Evolutionary conservation across 2,888 invertebrate species (phyloP).

Genomic region (Myopa testacea): DNA sequence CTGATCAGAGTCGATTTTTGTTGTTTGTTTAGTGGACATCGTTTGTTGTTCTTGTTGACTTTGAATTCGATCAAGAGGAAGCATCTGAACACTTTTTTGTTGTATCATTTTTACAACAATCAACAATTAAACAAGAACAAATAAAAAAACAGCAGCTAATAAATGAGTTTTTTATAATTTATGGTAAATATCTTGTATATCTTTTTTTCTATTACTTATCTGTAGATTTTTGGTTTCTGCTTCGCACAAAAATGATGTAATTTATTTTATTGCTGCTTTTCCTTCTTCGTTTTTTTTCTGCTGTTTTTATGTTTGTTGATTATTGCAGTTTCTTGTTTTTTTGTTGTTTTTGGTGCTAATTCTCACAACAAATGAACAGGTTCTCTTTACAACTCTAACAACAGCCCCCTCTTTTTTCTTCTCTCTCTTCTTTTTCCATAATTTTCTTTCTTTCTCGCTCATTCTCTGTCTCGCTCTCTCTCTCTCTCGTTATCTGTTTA

Average conservation of each 20-base stretch:
- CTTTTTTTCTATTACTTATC: not conserved
- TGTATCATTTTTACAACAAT: no score
- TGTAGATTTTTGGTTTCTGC: not conserved
- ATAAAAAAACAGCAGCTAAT: not conserved
- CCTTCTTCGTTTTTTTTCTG: not conserved
- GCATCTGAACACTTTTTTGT: no score
- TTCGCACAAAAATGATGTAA: slow-evolving; percentile 12
- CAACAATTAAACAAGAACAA: no score
- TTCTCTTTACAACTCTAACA: not conserved
- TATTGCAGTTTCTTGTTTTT: slow-evolving; percentile 1
- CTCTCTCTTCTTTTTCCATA: not conserved
- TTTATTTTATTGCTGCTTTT: slow-evolving; percentile 17
- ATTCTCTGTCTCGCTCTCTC: not conserved
- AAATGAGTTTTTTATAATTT: not conserved
- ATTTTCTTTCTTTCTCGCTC: no score
- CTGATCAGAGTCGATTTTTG: not conserved
- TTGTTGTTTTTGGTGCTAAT: not conserved
- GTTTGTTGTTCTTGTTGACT: slow-evolving; percentile 11
- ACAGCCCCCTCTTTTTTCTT: not conserved
- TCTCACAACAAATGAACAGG: not conserved
- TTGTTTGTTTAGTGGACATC: not conserved
- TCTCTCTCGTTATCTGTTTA: not conserved
- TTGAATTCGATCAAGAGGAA: not conserved
- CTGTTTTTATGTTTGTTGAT: not conserved
- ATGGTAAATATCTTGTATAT: no score